These are phyloP conservation scores for Drosophila borealis DNA, from an alignment of 2,888 invertebrate genomes.

Conservation along the genomic window DNA sequence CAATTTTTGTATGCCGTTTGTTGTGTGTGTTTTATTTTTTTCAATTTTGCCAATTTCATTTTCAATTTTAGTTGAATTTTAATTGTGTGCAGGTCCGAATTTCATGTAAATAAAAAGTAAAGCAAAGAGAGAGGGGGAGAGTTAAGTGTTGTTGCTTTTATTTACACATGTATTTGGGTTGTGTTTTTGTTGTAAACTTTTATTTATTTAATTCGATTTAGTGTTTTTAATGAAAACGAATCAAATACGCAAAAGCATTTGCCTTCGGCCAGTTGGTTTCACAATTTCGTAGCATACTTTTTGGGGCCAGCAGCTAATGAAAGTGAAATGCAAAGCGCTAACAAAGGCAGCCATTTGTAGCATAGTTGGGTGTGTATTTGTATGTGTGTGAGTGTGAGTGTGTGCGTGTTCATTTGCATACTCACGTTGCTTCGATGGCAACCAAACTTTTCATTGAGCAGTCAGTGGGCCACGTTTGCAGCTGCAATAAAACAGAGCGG, in stretches of 20 bases:
- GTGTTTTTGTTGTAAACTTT: slow-evolving; percentile 23
- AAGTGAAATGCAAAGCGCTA: slow-evolving; percentile 45
- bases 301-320: slow-evolving; percentile 16
- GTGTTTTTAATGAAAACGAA: slow-evolving; percentile 8
- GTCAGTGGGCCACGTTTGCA: slow-evolving; percentile 49
- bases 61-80: slow-evolving; percentile 38
- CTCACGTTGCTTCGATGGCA: slow-evolving; percentile 67
- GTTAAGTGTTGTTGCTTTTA: slow-evolving; percentile 28
- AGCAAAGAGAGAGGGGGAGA: slow-evolving; percentile 24
- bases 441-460: slow-evolving; percentile 74
- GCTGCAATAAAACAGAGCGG: slow-evolving; percentile 40
- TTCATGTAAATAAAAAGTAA: slow-evolving; percentile 66
- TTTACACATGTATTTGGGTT: not conserved
- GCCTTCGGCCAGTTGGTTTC: slow-evolving; percentile 10
- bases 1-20: slow-evolving; percentile 44
- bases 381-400: not conserved
- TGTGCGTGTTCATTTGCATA: slow-evolving; percentile 21
- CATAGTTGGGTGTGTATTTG: not conserved
- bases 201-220: slow-evolving; percentile 31
- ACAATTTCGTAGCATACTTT: slow-evolving; percentile 32
- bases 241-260: slow-evolving; percentile 17
- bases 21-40: slow-evolving; percentile 26
- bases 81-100: slow-evolving; percentile 53
- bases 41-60: slow-evolving; percentile 54
- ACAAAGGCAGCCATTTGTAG: slow-evolving; percentile 2